These are phyloP conservation scores for Procambarus clarkii DNA, from an alignment of 1,140 invertebrate genomes.

Conservation along the genomic window DNA sequence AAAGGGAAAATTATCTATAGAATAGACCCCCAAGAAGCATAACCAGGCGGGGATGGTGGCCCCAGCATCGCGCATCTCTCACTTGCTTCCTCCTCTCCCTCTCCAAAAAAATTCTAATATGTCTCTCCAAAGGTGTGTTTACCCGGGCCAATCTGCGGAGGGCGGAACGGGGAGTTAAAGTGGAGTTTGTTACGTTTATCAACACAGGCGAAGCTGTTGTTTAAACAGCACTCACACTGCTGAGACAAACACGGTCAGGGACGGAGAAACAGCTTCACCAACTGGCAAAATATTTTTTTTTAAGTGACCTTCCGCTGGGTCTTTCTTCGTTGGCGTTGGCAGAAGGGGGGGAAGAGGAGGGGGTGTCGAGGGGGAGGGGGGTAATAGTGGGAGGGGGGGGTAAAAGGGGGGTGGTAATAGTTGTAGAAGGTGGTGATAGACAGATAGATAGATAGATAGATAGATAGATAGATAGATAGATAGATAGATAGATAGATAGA, in stretches of 20 bases:
- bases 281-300: no score
- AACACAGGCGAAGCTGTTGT: conserved; percentile 3
- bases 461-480: neutral
- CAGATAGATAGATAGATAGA: neutral
- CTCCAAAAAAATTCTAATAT: conserved; percentile 21
- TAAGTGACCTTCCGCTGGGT: no score
- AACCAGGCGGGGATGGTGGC: no score
- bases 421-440: neutral
- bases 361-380: no score
- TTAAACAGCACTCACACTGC: conserved; percentile 18
- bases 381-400: neutral
- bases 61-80: neutral
- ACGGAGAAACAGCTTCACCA: no score
- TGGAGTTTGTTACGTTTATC: conserved; percentile 30
- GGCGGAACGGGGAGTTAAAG: conserved; percentile 13
- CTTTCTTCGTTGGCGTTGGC: neutral
- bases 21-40: no score
- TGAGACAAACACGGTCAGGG: conserved; percentile 3
- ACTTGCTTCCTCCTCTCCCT: neutral
- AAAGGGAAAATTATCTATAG: no score
- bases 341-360: neutral
- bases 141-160: neutral
- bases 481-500: no score
- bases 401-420: neutral
- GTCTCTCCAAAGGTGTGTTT: conserved; percentile 27